Evolutionary conservation across 2,113 vertebrate species (phyloP).

Genomic region (Gopherus evgoodei): DNA sequence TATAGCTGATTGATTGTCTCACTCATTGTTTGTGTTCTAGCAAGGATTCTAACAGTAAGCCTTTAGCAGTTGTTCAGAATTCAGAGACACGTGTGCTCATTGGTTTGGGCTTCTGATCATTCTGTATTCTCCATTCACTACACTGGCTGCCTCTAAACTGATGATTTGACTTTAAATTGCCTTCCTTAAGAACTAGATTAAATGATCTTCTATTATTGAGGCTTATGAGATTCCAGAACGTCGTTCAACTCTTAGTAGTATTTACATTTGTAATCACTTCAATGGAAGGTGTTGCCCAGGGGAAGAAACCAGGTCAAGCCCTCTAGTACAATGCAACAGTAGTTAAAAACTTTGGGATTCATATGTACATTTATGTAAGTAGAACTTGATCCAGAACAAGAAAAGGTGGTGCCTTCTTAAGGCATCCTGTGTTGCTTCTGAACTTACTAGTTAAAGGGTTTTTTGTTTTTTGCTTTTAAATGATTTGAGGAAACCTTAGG

Average conservation of each 20-base stretch:
- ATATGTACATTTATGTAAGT: neutral
- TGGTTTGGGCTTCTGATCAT: neutral
- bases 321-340: neutral
- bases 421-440: neutral
- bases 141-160: neutral
- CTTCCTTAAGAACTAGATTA: neutral
- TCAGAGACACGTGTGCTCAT: neutral
- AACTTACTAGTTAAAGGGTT: neutral
- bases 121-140: neutral
- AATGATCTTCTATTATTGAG: conserved; percentile 35
- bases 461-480: neutral
- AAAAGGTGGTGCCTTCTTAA: neutral
- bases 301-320: conserved; percentile 25
- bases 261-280: neutral
- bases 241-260: neutral
- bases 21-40: neutral
- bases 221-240: conserved; percentile 1
- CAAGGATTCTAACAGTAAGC: neutral
- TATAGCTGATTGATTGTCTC: neutral
- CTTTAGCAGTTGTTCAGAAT: neutral
- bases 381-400: neutral
- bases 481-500: neutral
- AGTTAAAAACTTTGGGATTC: neutral
- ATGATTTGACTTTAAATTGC: neutral
- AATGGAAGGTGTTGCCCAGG: neutral